Percentiles rank a stretch among this genome's conserved stretches.
phyloP scores from a whole-genome alignment of 2,888 invertebrate genomes.

The Epiblema foenella region DNA sequence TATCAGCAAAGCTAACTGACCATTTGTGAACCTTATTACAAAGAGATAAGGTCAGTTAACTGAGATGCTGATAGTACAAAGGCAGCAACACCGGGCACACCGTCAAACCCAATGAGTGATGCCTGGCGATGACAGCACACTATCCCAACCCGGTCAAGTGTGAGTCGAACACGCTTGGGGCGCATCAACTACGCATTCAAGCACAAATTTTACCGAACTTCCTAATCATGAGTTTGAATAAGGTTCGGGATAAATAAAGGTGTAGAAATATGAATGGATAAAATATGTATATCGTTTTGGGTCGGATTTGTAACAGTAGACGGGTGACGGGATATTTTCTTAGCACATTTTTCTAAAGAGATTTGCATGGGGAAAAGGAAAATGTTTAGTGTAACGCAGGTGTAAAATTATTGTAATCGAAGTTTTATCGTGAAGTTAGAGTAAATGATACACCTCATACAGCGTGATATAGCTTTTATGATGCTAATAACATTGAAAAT shows the following conservation, averaged over 20 bases:
- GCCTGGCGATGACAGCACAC: conserved; percentile 38
- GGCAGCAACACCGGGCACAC: conserved; percentile 8
- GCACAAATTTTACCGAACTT: conserved; percentile 32
- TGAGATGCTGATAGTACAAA: too few species aligned
- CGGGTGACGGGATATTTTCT: conserved; percentile 41
- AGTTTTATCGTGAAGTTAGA: background rate
- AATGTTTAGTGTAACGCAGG: conserved; percentile 10
- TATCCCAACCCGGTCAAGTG: conserved; percentile 38
- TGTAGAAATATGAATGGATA: conserved; percentile 41
- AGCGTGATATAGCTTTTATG: too few species aligned
- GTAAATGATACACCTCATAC: background rate
- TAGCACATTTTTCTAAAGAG: conserved; percentile 31
- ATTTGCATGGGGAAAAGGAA: conserved; percentile 22
- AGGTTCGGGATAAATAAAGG: conserved; percentile 43
- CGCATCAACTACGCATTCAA: conserved; percentile 27
- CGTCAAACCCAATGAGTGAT: conserved; percentile 30
- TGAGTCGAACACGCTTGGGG: conserved; percentile 25
- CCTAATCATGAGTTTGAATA: conserved; percentile 44
- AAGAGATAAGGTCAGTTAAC: too few species aligned
- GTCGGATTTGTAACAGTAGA: conserved; percentile 39
- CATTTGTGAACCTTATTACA: too few species aligned
- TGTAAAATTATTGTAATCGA: conserved; percentile 4
- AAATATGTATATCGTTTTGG: conserved; percentile 44
- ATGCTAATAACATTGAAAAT: too few species aligned
- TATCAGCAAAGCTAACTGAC: too few species aligned